phyloP scores from a whole-genome alignment of 2,113 vertebrate species.

The Xiphophorus couchianus region DNA sequence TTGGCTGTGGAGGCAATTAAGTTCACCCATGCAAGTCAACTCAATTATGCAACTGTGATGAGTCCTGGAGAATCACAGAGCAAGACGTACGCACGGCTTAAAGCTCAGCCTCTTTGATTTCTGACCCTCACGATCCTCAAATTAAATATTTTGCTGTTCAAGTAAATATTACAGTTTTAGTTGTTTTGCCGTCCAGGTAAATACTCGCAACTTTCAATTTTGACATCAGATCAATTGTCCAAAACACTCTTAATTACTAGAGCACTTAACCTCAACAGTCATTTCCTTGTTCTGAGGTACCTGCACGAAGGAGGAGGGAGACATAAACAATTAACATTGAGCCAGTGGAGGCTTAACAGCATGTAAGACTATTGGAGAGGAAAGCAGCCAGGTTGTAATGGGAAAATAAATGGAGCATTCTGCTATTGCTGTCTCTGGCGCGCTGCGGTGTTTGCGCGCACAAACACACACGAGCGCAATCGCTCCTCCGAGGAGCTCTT shows the following conservation, averaged over 20 bases:
- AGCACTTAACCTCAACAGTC: slow-evolving; percentile 9
- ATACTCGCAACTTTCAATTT: not conserved
- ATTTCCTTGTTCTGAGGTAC: slow-evolving; percentile 14
- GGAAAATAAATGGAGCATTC: slow-evolving; percentile 74
- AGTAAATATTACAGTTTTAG: not conserved
- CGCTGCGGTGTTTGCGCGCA: slow-evolving; percentile 14
- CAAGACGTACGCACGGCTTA: slow-evolving; percentile 51
- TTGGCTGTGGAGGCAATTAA: slow-evolving; percentile 75
- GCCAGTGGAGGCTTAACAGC: slow-evolving; percentile 54
- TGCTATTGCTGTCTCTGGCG: slow-evolving; percentile 42
- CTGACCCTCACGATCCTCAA: not conserved
- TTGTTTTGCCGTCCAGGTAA: not conserved
- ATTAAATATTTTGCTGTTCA: not conserved
- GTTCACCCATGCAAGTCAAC: slow-evolving; percentile 78
- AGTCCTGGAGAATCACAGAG: slow-evolving; percentile 70
- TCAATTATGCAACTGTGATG: slow-evolving; percentile 78
- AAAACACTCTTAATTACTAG: not conserved
- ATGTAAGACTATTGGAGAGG: slow-evolving; percentile 60
- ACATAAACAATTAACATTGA: slow-evolving; percentile 25
- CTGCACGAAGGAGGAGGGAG: not conserved
- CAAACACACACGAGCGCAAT: slow-evolving; percentile 35
- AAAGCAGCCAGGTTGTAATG: slow-evolving; percentile 64
- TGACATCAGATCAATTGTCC: not conserved
- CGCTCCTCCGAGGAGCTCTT: slow-evolving; percentile 59
- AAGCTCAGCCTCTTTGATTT: slow-evolving; percentile 15